These are phyloP conservation scores for Hylaea fasciaria DNA, from an alignment of 2,888 invertebrate genomes.

Conservation along the genomic window DNA sequence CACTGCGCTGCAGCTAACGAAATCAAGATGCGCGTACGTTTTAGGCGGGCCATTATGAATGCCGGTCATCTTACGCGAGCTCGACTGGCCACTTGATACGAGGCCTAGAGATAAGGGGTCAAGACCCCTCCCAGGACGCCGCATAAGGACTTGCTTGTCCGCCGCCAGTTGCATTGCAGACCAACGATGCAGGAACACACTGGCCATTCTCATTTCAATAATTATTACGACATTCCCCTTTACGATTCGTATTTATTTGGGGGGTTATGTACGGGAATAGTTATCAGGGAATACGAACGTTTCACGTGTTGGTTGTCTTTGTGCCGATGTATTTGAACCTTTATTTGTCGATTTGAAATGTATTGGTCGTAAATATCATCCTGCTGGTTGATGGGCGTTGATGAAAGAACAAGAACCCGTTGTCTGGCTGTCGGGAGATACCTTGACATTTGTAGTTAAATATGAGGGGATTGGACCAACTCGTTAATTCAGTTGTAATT, in stretches of 20 bases:
- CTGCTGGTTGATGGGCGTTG: conserved; percentile 6
- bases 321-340: conserved; percentile 12
- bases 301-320: neutral
- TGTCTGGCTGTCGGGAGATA: conserved; percentile 11
- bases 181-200: conserved; percentile 39
- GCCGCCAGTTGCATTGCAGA: conserved; percentile 26
- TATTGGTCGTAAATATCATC: conserved; percentile 20
- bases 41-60: conserved; percentile 49
- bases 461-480: conserved; percentile 8
- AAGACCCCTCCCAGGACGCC: conserved; percentile 67
- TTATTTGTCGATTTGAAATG: too few species aligned
- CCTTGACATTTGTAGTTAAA: conserved; percentile 26
- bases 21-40: conserved; percentile 37
- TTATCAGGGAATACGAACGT: neutral
- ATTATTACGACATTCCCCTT: conserved; percentile 33
- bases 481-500: conserved; percentile 19
- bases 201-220: conserved; percentile 35
- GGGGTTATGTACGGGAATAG: conserved; percentile 7
- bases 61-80: conserved; percentile 61
- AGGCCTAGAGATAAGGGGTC: conserved; percentile 69
- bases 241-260: conserved; percentile 19
- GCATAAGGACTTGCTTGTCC: conserved; percentile 70
- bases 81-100: conserved; percentile 59
- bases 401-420: conserved; percentile 23
- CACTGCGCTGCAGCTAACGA: conserved; percentile 37